Evolutionary conservation across 2,888 invertebrate genomes (phyloP), one percentile per base, ranked within the genome.

Genomic region (Eupithecia tripunctaria): DNA sequence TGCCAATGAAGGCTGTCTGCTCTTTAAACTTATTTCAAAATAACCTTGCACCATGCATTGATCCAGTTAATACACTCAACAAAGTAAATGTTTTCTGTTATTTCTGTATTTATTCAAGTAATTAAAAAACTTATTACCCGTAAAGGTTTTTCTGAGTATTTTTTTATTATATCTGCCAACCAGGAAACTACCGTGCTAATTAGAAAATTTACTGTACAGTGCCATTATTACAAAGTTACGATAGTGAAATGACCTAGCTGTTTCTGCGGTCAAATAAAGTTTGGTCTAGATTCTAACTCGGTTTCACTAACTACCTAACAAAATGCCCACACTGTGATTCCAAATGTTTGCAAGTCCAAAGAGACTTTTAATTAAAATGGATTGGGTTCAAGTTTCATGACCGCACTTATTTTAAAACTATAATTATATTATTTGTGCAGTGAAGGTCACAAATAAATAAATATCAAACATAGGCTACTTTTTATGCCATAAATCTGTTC

Each of bases 201-300:
- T n/a, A n/a, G n/a, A n/a, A n/a, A n/a, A n/a, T n/a, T 32, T 4
- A 18, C 18, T 18, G n/a, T 7, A 43, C 7, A 2, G 18, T 41
- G 41, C 41, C n/a, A 43, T 47, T 43, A 43, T n/a, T 47, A 47
- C n/a, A 18, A 47, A 51, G 21, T 51, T 10, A 3, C 7, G 14
- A 25, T 6, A 18, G 12, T 21, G 21, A 21, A 64, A 41, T 70
- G 56, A 29, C 3, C 41, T 10, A 72, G 32, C 70, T 73, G 63
- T 59, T 14, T 36, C n/a, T 25, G 32, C 43, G 56, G 63, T 38
- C 56, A 63, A 38, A 47, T 14, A 32, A 73, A 73, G 69, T 73
- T 71, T 60, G 38, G 71, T 71, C 72, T 70, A 67, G 69, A 67
- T 63, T 69, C 67, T 64, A 70, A 72, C 74, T 72, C 64, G 36